Conservation (phyloP, 2,797 vertebrate genomes). For the Hylomyscus alleni region DNA sequence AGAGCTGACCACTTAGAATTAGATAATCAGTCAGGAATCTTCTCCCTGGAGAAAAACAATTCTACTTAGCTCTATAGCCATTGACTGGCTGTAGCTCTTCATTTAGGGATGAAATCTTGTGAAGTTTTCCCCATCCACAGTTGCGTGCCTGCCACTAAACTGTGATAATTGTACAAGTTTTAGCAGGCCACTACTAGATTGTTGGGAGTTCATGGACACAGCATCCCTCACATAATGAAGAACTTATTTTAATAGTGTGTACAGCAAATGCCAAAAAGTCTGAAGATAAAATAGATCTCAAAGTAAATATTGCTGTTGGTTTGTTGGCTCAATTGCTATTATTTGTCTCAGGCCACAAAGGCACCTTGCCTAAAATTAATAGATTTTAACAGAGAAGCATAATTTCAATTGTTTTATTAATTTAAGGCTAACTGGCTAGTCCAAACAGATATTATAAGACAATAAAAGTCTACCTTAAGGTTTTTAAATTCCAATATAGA, state of each 20-base stretch:
- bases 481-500: conserved; percentile 43
- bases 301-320: background rate
- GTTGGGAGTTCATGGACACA: background rate
- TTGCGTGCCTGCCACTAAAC: too few species aligned
- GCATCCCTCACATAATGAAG: background rate
- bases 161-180: background rate
- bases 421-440: conserved; percentile 20
- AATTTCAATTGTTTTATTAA: conserved; percentile 55
- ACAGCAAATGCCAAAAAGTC: background rate
- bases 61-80: background rate
- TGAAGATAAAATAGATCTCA: conserved; percentile 28
- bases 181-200: background rate
- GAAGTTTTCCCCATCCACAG: background rate
- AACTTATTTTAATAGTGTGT: background rate
- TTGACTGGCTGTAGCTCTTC: background rate
- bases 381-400: background rate
- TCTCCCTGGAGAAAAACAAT: background rate
- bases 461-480: conserved; percentile 56
- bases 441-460: conserved; percentile 39
- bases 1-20: background rate
- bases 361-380: background rate
- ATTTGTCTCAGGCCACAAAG: background rate
- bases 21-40: background rate
- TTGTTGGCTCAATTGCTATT: conserved; percentile 48
- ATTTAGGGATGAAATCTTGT: background rate